phyloP scores from a whole-genome alignment of 2,888 invertebrate genomes.

The Poecilobothrus nobilitatus region DNA sequence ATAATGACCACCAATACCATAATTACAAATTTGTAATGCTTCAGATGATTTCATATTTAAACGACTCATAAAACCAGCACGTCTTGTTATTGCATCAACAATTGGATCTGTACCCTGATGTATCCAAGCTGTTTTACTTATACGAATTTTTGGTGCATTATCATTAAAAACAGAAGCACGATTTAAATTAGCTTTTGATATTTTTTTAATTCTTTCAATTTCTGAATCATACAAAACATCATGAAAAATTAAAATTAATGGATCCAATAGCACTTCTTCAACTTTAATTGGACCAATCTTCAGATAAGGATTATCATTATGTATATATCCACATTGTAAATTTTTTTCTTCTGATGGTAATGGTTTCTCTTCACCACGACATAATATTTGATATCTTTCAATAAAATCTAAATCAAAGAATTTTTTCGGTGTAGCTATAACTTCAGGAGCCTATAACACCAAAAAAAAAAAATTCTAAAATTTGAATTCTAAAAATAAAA shows the following conservation, averaged over 20 bases:
- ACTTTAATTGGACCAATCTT: conserved; percentile 45
- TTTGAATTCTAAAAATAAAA: neutral
- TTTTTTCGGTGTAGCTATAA: conserved; percentile 22
- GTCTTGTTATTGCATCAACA: neutral
- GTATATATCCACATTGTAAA: conserved; percentile 35
- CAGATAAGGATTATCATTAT: conserved; percentile 34
- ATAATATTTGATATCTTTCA: conserved; percentile 28
- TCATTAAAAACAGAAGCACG: neutral
- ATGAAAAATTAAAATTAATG: conserved; percentile 47
- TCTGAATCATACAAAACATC: conserved; percentile 49
- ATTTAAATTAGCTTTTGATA: conserved; percentile 36
- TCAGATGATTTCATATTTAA: conserved; percentile 52
- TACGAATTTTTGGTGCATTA: neutral
- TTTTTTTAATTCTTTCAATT: conserved; percentile 45
- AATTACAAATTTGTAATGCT: conserved; percentile 57
- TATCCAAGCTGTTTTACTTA: neutral
- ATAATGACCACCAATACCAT: conserved; percentile 63
- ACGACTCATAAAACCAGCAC: conserved; percentile 43
- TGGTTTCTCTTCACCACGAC: conserved; percentile 48
- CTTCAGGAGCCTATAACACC: neutral
- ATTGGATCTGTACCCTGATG: neutral
- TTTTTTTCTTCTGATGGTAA: conserved; percentile 35
- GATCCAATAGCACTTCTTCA: conserved; percentile 45
- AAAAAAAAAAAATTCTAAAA: too few species aligned
- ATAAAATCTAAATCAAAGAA: neutral